Base-by-base conservation (phyloP, 2,113 vertebrate species). In the Mixornis gularis region DNA sequence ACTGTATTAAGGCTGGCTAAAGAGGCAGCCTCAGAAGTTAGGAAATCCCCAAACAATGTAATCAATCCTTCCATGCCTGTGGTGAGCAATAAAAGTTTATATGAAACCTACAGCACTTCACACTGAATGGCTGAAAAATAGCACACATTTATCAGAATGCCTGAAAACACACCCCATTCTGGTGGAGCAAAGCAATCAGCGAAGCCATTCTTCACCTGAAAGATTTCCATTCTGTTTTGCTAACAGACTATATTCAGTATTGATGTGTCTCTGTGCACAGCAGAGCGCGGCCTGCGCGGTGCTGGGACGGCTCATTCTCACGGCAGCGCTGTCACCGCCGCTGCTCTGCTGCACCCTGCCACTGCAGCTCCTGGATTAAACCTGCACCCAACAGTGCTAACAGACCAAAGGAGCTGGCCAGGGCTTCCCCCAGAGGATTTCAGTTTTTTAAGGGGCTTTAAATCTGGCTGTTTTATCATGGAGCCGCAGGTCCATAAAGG, bases 141-240 rank as follows among this genome's bases (percentile, higher is more conserved):
- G 84, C 92, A 93, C 90, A 94, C 93, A 96, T 96, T 94, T 95
- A 95, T 96, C 93, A 96, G 94, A 94, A 74, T 52, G 92, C 88
- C 92, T 91, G 92, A 95, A 96, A 95, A 95, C 90, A 95, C 94
- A 91, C 87, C 89, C 91, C 79, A 94, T 95, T 95, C 93, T 89
- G 89, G 85, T 89, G 34, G 72, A 93, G 76, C 85, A 95, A 86
- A 96, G 90, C 87, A 96, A 96, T 96, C 95, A 92, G 92, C 8
- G 59, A 90, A 93, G 83, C 89, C 85, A 95, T 96, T 97, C 88
- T 95, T 96, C 94, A 96, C 84, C 91, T 93, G 81, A 88, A 88
- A 95, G 86, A 79, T 91, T 93, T 96, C 92, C 95, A 95, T 95
- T 96, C 93, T 93, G 87, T 91, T 95, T 96, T 95, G 82, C 87